Conservation (phyloP, 2,797 vertebrate genomes). For the Chromobotia macracanthus region DNA sequence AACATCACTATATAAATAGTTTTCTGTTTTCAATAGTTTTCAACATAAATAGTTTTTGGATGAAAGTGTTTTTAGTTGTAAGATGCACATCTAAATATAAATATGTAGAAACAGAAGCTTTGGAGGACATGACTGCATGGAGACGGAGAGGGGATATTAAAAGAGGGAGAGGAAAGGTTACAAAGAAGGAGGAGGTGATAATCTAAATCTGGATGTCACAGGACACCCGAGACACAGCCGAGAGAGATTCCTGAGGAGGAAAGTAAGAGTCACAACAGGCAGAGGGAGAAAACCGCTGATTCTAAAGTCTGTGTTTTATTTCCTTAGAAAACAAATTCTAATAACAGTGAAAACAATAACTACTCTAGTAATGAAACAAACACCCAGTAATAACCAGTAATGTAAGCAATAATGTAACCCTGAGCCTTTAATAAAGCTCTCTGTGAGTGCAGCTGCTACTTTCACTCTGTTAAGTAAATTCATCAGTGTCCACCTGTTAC, state of each 20-base stretch:
- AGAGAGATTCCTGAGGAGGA: conserved; percentile 75
- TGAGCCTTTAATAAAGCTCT: conserved; percentile 11
- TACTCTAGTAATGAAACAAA: not conserved
- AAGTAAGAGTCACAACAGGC: conserved; percentile 59
- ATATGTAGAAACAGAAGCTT: conserved; percentile 32
- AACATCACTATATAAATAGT: not conserved
- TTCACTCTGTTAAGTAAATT: conserved; percentile 40
- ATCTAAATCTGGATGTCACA: conserved; percentile 78
- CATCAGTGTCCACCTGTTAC: conserved; percentile 38
- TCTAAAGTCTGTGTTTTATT: not conserved
- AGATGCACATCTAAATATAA: not conserved
- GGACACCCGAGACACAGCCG: conserved; percentile 78
- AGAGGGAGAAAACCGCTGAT: not conserved
- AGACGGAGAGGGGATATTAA: conserved; percentile 31
- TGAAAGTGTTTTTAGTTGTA: not conserved
- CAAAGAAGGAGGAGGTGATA: conserved; percentile 60
- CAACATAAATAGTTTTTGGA: too few species aligned
- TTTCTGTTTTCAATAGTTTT: too few species aligned
- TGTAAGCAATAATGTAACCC: not conserved
- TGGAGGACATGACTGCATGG: conserved; percentile 66
- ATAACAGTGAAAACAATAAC: not conserved
- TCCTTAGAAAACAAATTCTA: not conserved
- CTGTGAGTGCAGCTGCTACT: conserved; percentile 35
- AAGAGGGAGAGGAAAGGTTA: not conserved
- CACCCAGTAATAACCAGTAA: not conserved